Evolutionary conservation across 2,797 vertebrate genomes (phyloP), one percentile per base, ranked within the genome.

Genomic region (Cuculus canorus): DNA sequence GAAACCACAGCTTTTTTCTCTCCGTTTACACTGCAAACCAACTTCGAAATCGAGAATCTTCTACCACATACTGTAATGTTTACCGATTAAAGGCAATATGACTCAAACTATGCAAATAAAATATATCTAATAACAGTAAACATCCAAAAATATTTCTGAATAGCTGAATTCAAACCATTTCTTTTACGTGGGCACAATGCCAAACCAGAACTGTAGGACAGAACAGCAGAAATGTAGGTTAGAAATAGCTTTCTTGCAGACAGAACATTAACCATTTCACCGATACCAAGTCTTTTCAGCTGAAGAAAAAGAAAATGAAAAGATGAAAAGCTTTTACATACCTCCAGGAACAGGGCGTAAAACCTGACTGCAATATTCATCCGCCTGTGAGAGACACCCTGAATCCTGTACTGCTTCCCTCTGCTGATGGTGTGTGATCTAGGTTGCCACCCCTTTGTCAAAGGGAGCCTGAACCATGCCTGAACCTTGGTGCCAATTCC

Each of bases 31-130:
- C 7, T 63, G 63, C 23, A 25, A 90, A 92, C 32, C 64, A 88
- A 90, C 69, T 79, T 78, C 65, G 65, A 50, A 66, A 83, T 92
- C 63, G 35, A 97, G 89, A 96, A 93, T 86, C 91, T 94, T 96
- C 96, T 73, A 86, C 64, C 82, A 39, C 37, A 28, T 68, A 45
- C 82, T 53, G 61, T 79, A 65, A 72, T 27, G 70, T 90, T 92
- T 75, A 64, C 52, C 43, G 79, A 48, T 30, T 83, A 39, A 85
- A 93, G 47, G 72, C 82, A 86, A 43, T 22, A 24, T 0, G 0
- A 65, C 18, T 78, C 63, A 35, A 91, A 80, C 52, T 19, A 21
- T 18, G 33, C 80, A 78, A 90, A 68, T 27, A 14, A 76, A 83
- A 94, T 32, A 21, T 11, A 90, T 22, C 54, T 78, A 86, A 68